Percentiles rank a stretch among this genome's conserved stretches.
phyloP scores from a whole-genome alignment of 2,888 invertebrate genomes.

The Masnerella sp. region DNA sequence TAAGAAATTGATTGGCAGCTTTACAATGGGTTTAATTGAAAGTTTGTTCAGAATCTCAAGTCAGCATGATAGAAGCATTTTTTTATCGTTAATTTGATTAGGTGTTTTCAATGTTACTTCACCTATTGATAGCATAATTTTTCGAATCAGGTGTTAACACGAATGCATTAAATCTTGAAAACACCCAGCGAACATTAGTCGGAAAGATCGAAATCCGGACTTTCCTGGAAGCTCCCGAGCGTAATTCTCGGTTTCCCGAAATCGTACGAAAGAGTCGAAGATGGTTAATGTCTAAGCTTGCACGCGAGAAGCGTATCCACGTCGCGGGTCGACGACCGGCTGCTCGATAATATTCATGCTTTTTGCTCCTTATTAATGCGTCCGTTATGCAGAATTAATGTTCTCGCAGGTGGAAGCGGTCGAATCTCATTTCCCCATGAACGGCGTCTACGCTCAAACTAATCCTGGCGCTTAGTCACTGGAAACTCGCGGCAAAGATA shows the following conservation, averaged over 20 bases:
- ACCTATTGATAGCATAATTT: too few relatives aligned
- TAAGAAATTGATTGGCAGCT: too few relatives aligned
- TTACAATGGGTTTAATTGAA: too few relatives aligned
- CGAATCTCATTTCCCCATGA: constrained; percentile 56
- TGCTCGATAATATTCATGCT: constrained; percentile 61
- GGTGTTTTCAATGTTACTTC: too few relatives aligned
- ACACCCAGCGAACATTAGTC: not conserved
- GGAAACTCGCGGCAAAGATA: constrained; percentile 50
- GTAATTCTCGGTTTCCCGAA: constrained; percentile 32
- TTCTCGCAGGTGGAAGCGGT: constrained; percentile 60
- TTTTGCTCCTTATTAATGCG: constrained; percentile 65
- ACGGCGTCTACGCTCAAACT: constrained; percentile 40
- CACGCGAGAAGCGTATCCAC: constrained; percentile 47
- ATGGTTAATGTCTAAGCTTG: constrained; percentile 46
- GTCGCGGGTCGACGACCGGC: constrained; percentile 59
- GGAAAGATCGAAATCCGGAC: constrained; percentile 13
- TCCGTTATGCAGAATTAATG: constrained; percentile 64
- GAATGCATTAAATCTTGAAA: too few relatives aligned
- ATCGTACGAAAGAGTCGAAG: constrained; percentile 29
- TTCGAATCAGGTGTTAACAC: too few relatives aligned
- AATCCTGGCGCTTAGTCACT: constrained; percentile 55
- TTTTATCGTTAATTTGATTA: too few relatives aligned
- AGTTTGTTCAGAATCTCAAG: too few relatives aligned
- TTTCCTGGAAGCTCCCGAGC: constrained; percentile 7
- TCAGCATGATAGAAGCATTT: too few relatives aligned